Evolutionary conservation across 1,140 invertebrate species (phyloP), one percentile per base, ranked within the genome.

Genomic region (Sarcophaga bullata): DNA sequence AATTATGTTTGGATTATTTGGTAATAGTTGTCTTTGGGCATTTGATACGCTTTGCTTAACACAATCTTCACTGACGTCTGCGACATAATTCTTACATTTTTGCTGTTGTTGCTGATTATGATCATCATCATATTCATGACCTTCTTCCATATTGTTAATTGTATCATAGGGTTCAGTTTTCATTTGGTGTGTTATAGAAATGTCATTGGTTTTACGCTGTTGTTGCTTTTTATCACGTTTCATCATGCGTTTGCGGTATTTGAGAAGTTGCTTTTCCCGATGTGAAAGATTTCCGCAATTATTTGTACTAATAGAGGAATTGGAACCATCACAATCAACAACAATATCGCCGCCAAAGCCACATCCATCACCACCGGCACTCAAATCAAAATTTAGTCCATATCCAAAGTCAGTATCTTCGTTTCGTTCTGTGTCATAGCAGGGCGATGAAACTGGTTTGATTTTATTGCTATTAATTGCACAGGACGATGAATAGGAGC

Each of bases 221-320:
- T 83, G 80, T 72, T 84, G 81, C n/a, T 17, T 78, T 19, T 88
- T 90, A 11, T 90, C 89, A 8, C 89, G 84, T 11, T 86, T 86
- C 81, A 88, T 84, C 86, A 90, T 88, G 6, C 89, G 86, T 81
- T 90, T 90, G 72, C 86, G 86, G 82, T 90, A 90, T 84, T 90
- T 90, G 68, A 88, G 84, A 62, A 90, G 80, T 78, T 90, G 89
- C 72, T 86, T 82, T 82, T 90, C 89, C 11, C 89, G 85, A 80
- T 90, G 89, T 15, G 86, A 86, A 52, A 87, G 72, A 68, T 62
- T 80, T 15, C 54, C 81, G 49, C 47, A 73, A 19, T 37, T 13
- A 50, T 62, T 81, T 76, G 62, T 75, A 76, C 83, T 80, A 13
- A 54, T 50, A 54, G 80, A 19, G 78, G 75, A 81, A 83, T 80